Base-by-base conservation (phyloP, 2,888 invertebrate species). In the Diaperis boleti region DNA sequence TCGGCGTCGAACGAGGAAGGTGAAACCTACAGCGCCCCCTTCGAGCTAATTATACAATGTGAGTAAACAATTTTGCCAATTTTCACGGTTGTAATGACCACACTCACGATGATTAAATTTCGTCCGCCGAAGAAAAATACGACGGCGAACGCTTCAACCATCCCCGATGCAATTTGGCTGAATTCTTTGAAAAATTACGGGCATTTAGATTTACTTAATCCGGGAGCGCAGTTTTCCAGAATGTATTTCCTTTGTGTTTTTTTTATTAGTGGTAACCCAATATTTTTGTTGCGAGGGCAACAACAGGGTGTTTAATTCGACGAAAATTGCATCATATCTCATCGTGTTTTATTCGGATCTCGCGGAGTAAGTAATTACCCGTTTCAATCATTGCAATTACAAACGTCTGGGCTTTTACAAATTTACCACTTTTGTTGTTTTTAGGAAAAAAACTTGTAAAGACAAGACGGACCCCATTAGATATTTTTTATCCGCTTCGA, bases 1-100 rank as follows among this genome's bases (percentile, higher is more conserved):
- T 86, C 91, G 52, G 94, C 93, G 2, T 85, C 87, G 64, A 95
- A 95, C 78, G 83, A 88, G 1, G 92, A 94, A 77, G 94, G 94
- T 42, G 91, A 91, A 78, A 90, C 91, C 1, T 85, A 89, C 69
- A 94, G 94, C 76, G 87, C 89, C 54, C 88, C 92, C 3, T 82
- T 92, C 62, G 86, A 86, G 57, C 83, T 94, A 49, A 88, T 86
- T 78, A 88, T 94, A 70, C 87, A 93, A 80, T 92, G 94, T 94
- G 84, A 92, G 93, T 89, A 71, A 42, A 59, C 50, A 47, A 47
- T 49, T 59, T 59, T 41, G 11, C 22, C 18, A 62, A 56, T 47
- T 59, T 59, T 33, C 41, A n/a, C n/a, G n/a, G n/a, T n/a, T n/a
- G 42, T 62, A 57, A 62, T 62, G 50, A 35, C 26, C 44, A 55